Evolutionary conservation across 2,888 invertebrate genomes (phyloP), one percentile per base, ranked within the genome.

Genomic region (Sericinus montela): DNA sequence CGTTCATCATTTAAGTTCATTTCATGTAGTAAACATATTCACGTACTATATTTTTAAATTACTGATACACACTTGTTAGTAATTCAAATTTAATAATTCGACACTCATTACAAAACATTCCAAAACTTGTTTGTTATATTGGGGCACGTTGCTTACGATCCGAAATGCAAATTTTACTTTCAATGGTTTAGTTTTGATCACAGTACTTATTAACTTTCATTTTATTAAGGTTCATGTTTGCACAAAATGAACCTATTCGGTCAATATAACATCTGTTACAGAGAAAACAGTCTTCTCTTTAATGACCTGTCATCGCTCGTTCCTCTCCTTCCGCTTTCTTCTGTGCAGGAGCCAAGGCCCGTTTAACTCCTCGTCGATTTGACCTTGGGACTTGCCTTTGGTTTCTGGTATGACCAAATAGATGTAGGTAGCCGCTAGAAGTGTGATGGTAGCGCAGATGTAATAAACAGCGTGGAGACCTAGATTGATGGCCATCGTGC

Each of bases 381-480:
- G 79, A 40, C 75, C 67, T 41, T 80, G 80, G 5, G 49, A 45
- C 43, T 72, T 77, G 0, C 81, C 80, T 54, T 68, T 81, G 0
- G 82, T 82, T 45, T 83, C 82, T 10, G 83, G 82, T 34, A 83
- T 59, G 0, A 71, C 49, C 14, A 80, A 59, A 25, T 70, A 70
- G 0, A 72, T 78, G 60, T 78, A 86, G 54, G 69, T 62, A 54
- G 87, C 72, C 36, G 80, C 78, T 51, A 86, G 55, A n/a, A 88
- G 63, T 1, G 86, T 85, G 55, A 80, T 63, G 28, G 66, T 65
- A 51, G 84, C 85, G 38, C 82, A 78, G 13, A 86, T 77, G 59
- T 88, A 88, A 65, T 85, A 88, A 0, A 75, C 76, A 25, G 77
- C 68, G 62, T 88, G 85, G 11, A 88, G 78, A 0, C 87, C 87